These are phyloP conservation scores for Cotesia glomerata DNA, from an alignment of 1,140 invertebrate genomes.

Conservation along the genomic window DNA sequence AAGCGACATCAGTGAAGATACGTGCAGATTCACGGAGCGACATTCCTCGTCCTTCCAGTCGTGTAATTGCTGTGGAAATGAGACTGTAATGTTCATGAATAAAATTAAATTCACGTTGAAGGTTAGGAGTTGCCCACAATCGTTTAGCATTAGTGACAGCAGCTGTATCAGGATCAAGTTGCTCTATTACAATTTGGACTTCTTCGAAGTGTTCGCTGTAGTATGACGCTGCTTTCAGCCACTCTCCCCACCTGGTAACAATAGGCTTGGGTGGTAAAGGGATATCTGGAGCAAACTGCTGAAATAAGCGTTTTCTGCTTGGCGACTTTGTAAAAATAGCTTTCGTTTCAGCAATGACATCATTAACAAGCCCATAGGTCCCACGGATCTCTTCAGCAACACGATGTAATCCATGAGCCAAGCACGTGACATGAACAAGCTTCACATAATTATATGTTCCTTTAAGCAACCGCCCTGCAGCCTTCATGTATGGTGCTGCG, in stretches of 20 bases:
- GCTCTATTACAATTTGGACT: not conserved
- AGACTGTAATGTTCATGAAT: not conserved
- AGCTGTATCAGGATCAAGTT: not conserved
- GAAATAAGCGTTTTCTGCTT: conserved; percentile 42
- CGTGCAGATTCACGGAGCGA: no score
- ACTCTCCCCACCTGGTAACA: conserved; percentile 56
- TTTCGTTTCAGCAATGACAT: not conserved
- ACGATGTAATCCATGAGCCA: conserved; percentile 50
- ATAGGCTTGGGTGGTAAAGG: conserved; percentile 51
- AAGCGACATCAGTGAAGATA: not conserved
- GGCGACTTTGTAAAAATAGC: conserved; percentile 4
- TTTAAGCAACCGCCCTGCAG: conserved; percentile 39
- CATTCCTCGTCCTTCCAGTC: not conserved
- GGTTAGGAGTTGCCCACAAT: not conserved
- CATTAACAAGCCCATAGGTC: conserved; percentile 39
- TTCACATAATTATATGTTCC: conserved; percentile 34
- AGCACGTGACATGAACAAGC: conserved; percentile 47
- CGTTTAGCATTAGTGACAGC: not conserved
- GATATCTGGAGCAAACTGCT: conserved; percentile 43
- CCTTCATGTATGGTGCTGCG: conserved; percentile 45
- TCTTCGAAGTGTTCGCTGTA: no score
- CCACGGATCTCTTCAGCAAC: conserved; percentile 48
- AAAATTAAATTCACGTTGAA: not conserved
- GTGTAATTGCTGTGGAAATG: not conserved
- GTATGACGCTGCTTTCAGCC: conserved; percentile 48